Conservation (phyloP, 2,888 invertebrate genomes). For the Pedicia rivosa region DNA sequence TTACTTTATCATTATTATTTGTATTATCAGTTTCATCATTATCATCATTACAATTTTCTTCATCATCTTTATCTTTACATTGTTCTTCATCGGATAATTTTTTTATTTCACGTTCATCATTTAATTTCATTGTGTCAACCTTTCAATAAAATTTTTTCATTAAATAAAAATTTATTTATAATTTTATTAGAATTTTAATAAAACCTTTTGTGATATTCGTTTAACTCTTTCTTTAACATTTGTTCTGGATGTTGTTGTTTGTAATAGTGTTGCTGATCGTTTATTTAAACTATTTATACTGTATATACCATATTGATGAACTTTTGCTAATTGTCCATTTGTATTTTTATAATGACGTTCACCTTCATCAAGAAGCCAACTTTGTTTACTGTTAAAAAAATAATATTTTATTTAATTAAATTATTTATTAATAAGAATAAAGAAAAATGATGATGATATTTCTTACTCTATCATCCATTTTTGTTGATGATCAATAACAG, state of each 20-base stretch:
- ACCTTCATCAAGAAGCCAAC: conserved; percentile 62
- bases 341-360: conserved; percentile 46
- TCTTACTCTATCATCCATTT: conserved; percentile 61
- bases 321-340: too few relatives aligned
- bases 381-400: conserved; percentile 45
- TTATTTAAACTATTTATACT: too few relatives aligned
- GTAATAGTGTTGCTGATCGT: too few relatives aligned
- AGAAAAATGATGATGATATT: background rate
- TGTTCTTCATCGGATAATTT: too few relatives aligned
- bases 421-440: background rate
- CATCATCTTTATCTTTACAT: background rate
- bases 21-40: conserved; percentile 15
- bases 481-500: conserved; percentile 95
- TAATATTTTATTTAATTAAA: too few relatives aligned
- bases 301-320: conserved; percentile 49
- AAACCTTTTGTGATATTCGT: background rate
- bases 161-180: too few relatives aligned
- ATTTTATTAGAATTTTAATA: conserved; percentile 6
- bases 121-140: too few relatives aligned
- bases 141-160: too few relatives aligned
- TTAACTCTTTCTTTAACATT: background rate
- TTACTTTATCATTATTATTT: conserved; percentile 12
- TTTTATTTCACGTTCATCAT: too few relatives aligned
- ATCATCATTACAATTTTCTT: conserved; percentile 11
- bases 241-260: too few relatives aligned